Conservation (phyloP, 2,113 vertebrate species). For the Heterotilapia buettikoferi region DNA sequence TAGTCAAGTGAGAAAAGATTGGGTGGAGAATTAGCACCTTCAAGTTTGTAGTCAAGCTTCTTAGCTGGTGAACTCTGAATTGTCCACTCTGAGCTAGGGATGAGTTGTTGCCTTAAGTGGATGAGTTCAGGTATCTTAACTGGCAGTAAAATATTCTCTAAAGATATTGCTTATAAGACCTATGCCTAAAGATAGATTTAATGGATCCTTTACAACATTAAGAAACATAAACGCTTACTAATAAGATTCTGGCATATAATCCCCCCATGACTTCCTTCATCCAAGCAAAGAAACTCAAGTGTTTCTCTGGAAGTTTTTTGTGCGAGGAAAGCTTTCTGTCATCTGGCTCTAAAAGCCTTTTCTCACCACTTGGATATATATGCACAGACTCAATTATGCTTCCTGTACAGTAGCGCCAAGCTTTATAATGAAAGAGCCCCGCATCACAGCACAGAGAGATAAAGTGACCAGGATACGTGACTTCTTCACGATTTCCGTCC, state of each 20-base stretch:
- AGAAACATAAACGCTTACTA: background rate
- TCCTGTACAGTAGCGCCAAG: background rate
- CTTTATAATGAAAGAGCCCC: constrained; percentile 6
- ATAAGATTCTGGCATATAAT: background rate
- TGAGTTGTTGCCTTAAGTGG: background rate
- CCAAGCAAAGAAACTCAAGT: background rate
- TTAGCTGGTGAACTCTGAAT: background rate
- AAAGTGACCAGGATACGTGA: constrained; percentile 7
- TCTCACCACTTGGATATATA: background rate
- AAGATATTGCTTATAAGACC: background rate
- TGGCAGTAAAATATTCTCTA: background rate
- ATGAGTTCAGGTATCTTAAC: background rate
- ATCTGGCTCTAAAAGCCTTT: background rate
- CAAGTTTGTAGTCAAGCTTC: background rate
- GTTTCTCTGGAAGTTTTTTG: background rate
- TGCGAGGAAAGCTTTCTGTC: background rate
- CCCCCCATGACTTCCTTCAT: background rate
- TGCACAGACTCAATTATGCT: constrained; percentile 25
- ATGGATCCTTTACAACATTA: background rate
- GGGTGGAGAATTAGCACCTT: background rate
- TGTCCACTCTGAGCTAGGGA: background rate
- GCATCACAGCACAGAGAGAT: constrained; percentile 15
- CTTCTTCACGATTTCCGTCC: background rate
- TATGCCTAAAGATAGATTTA: background rate
- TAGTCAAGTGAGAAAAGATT: background rate